A percentile compares a stretch with the other conserved stretches of the same genome.
phyloP scores from a whole-genome alignment of 2,888 invertebrate species.

The Ametastegia equiseti region DNA sequence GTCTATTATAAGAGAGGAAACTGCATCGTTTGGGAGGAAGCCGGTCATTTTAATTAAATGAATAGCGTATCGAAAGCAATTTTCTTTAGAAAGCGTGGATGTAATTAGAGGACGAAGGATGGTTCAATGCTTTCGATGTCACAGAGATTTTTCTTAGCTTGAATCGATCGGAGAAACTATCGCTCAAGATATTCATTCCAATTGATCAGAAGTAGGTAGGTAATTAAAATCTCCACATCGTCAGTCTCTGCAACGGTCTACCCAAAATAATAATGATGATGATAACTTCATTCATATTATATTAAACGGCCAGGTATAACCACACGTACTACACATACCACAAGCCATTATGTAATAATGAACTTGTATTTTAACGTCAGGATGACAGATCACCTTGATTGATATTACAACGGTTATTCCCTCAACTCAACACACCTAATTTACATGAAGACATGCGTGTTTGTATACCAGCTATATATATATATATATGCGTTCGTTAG shows the following conservation, averaged over 20 bases:
- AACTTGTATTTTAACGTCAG: slow-evolving; percentile 21
- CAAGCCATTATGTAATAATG: background rate
- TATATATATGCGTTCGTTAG: background rate
- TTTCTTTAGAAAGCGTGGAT: slow-evolving; percentile 54
- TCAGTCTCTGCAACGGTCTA: background rate
- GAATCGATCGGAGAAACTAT: background rate
- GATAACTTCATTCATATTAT: slow-evolving; percentile 24
- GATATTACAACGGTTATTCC: slow-evolving; percentile 32
- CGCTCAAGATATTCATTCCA: background rate
- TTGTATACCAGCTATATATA: background rate
- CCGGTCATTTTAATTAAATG: slow-evolving; percentile 43
- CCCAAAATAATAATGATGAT: background rate
- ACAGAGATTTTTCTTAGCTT: background rate
- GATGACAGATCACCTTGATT: slow-evolving; percentile 37
- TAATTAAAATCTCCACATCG: background rate
- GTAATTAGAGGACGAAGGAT: slow-evolving; percentile 16
- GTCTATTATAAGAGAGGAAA: slow-evolving; percentile 31
- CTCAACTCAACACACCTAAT: slow-evolving; percentile 18
- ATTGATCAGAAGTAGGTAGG: too few species aligned
- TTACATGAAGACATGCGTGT: slow-evolving; percentile 23
- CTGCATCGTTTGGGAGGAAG: slow-evolving; percentile 26
- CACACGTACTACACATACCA: background rate
- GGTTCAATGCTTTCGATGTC: slow-evolving; percentile 23
- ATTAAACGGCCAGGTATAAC: background rate
- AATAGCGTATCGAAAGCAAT: slow-evolving; percentile 51